Evolutionary conservation across 37 sponge, comb jelly and placozoan species (phyloP).

Genomic region (Haliclona indistincta): DNA sequence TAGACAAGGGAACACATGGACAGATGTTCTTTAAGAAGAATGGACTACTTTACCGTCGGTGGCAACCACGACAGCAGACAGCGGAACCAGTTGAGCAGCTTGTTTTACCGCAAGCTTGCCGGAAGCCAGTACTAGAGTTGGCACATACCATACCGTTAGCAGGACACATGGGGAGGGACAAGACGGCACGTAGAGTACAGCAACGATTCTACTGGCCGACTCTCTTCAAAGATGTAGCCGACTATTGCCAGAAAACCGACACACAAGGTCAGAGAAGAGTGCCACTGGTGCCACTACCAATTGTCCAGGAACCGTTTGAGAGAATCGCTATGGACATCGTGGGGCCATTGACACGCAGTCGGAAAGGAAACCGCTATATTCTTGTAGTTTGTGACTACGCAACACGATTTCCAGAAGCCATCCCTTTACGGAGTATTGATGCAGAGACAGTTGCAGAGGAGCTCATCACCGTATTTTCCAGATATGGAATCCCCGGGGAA

Average conservation of each 20-base stretch:
- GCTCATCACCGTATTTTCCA: slow-evolving; percentile 27
- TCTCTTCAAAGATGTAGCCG: slow-evolving; percentile 23
- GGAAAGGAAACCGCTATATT: slow-evolving; percentile 34
- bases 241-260: slow-evolving; percentile 44
- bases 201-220: slow-evolving; percentile 52
- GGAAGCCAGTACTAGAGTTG: slow-evolving; percentile 28
- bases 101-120: slow-evolving; percentile 34
- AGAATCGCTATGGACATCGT: slow-evolving; percentile 69
- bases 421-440: slow-evolving; percentile 38
- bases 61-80: slow-evolving; percentile 9
- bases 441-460: slow-evolving; percentile 47
- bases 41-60: slow-evolving; percentile 31
- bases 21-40: slow-evolving; percentile 19
- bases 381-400: slow-evolving; percentile 56
- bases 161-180: slow-evolving; percentile 51
- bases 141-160: slow-evolving; percentile 39
- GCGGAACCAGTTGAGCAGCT: slow-evolving; percentile 30
- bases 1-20: no score
- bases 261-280: neutral
- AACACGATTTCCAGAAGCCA: slow-evolving; percentile 58
- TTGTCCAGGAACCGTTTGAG: slow-evolving; percentile 40
- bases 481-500: slow-evolving; percentile 51
- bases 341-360: slow-evolving; percentile 42
- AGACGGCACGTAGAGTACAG: slow-evolving; percentile 39
- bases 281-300: slow-evolving; percentile 51